Conservation (phyloP, 2,797 vertebrate species). For the Thunnus albacares region DNA sequence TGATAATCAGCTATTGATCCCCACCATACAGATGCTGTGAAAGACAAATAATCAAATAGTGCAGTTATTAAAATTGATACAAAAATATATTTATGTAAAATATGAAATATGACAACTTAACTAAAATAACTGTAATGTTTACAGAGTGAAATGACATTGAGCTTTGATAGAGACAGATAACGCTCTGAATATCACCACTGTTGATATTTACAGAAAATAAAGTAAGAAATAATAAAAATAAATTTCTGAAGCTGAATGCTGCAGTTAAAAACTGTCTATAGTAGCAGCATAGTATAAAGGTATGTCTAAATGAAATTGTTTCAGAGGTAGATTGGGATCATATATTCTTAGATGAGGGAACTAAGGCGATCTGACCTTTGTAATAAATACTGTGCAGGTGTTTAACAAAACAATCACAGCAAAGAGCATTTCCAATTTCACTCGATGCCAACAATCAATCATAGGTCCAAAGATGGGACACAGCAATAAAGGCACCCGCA, state of each 20-base stretch:
- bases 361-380: conserved; percentile 67
- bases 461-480: conserved; percentile 77
- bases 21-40: conserved; percentile 45
- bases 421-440: conserved; percentile 81
- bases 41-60: conserved; percentile 54
- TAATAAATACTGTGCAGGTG: conserved; percentile 77
- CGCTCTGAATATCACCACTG: conserved; percentile 35
- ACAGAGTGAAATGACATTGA: conserved; percentile 49
- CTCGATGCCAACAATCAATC: conserved; percentile 82
- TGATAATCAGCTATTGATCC: conserved; percentile 68
- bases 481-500: conserved; percentile 78
- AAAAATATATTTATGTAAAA: conserved; percentile 22
- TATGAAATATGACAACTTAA: conserved; percentile 64
- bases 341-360: conserved; percentile 61
- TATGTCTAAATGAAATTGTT: conserved; percentile 62
- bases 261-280: conserved; percentile 10
- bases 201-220: conserved; percentile 37
- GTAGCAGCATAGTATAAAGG: conserved; percentile 27
- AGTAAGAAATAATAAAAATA: conserved; percentile 3
- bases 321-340: conserved; percentile 62
- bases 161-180: conserved; percentile 32
- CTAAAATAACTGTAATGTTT: conserved; percentile 58
- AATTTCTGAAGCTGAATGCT: conserved; percentile 31
- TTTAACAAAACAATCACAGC: conserved; percentile 84
- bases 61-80: conserved; percentile 46